Evolutionary conservation across 35 echinoderm and acorn worm species (phyloP), one percentile per base, ranked within the genome.

Genomic region (Ptychodera flava): DNA sequence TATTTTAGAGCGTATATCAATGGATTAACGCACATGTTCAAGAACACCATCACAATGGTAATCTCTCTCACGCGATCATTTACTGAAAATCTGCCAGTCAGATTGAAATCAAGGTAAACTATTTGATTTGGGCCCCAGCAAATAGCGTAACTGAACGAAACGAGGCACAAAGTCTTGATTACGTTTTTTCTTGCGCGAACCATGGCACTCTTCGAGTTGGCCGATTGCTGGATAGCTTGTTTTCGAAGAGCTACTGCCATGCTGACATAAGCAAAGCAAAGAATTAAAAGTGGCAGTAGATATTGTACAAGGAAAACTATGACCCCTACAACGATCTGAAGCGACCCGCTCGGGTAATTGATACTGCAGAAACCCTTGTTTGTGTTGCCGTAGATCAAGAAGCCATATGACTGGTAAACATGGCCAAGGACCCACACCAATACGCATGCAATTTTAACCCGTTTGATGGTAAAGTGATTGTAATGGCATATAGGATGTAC

Each of bases 101-200:
- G 52, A 37, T 97, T 97, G 76, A 85, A 93, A 31, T 91, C 32
- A 16, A 97, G 85, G 32, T 92, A 97, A 16, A 93, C 84, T 16
- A 93, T 38, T 89, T 93, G 88, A 45, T 97, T 97, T 2, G 94
- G 94, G 38, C 91, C 92, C 94, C 94, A 97, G 83, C 91, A 93
- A 79, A 93, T 91, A 22, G 91, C 85, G 78, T 93, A 97, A 1
- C 88, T 86, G 30, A 91, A 53, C 28, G 91, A 92, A 34, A 97
- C 94, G 29, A 93, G 79, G 27, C 88, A 80, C 35, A 97, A 84
- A 1, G 91, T 97, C 28, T 93, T 93, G 1, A 97, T 80, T 27
- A 97, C 94, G 33, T 91, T 91, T 28, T 86, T 93, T 31, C 89
- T 79, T 22, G 80, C 88, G 16, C 28, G 83, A 29, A 64, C 45